Evolutionary conservation across 1,140 invertebrate species (phyloP).

Genomic region (Belonocnema kinseyi): DNA sequence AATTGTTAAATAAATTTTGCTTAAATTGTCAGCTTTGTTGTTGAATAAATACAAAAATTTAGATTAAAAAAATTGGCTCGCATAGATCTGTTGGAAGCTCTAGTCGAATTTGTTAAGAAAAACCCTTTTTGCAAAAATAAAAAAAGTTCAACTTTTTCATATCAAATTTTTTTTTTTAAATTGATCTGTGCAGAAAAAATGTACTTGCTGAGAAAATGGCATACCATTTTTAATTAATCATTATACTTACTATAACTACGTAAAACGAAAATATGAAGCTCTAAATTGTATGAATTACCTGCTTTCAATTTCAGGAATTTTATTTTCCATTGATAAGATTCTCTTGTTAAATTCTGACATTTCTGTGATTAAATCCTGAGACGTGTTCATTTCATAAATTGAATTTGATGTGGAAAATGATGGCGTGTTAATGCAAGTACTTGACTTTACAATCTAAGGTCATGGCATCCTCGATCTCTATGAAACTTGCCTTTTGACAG

Average conservation of each 20-base stretch:
- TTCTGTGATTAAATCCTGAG: background rate
- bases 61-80: no score
- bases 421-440: background rate
- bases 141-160: no score
- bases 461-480: background rate
- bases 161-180: no score
- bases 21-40: no score
- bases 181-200: no score
- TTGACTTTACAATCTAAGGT: constrained; percentile 1
- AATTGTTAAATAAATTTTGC: no score
- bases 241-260: no score
- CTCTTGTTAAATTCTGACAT: background rate
- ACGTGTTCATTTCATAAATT: background rate
- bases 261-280: no score
- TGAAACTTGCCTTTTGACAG: background rate
- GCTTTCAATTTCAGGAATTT: background rate
- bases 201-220: background rate
- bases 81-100: no score
- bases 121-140: no score
- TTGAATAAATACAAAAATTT: no score
- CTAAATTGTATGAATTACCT: background rate
- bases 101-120: no score
- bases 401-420: background rate
- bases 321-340: background rate
- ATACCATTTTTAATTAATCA: background rate